A percentile compares a stretch with the other conserved stretches of the same genome.
phyloP scores from a whole-genome alignment of 35 echinoderm and acorn worm genomes.

The Strongylocentrotus purpuratus region DNA sequence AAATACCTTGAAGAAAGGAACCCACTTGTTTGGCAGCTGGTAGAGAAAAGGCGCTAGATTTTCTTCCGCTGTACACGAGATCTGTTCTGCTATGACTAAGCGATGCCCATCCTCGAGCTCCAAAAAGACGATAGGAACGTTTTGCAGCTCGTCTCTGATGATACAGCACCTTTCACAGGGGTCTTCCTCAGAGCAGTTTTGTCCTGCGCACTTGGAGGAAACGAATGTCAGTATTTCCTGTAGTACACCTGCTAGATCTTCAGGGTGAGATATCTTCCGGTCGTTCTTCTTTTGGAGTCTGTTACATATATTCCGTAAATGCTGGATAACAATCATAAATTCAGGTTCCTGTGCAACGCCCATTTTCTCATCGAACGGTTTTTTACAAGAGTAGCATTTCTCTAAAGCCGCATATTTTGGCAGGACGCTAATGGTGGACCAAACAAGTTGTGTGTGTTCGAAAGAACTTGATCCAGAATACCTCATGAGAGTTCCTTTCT shows the following conservation, averaged over 20 bases:
- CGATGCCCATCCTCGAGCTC: background rate
- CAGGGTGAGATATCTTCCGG: background rate
- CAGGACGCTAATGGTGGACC: background rate
- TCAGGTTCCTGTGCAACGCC: background rate
- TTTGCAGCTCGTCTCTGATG: background rate
- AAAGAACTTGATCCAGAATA: background rate
- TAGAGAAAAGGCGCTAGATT: conserved; percentile 13
- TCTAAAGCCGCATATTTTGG: background rate
- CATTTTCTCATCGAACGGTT: background rate
- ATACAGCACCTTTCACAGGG: background rate
- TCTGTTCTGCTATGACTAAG: background rate
- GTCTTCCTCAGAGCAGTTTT: background rate
- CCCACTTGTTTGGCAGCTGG: conserved; percentile 25
- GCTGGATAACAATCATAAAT: background rate
- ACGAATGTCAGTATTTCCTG: background rate
- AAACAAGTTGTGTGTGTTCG: background rate
- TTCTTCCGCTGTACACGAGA: background rate
- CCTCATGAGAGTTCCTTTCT: background rate
- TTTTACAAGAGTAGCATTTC: background rate
- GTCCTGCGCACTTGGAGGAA: background rate
- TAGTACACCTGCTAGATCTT: background rate
- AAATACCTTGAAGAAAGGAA: background rate
- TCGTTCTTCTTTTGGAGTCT: background rate
- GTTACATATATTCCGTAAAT: background rate
- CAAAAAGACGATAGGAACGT: conserved; percentile 1